phyloP scores from a whole-genome alignment of 2,888 invertebrate genomes.

The Galerucella pusilla region DNA sequence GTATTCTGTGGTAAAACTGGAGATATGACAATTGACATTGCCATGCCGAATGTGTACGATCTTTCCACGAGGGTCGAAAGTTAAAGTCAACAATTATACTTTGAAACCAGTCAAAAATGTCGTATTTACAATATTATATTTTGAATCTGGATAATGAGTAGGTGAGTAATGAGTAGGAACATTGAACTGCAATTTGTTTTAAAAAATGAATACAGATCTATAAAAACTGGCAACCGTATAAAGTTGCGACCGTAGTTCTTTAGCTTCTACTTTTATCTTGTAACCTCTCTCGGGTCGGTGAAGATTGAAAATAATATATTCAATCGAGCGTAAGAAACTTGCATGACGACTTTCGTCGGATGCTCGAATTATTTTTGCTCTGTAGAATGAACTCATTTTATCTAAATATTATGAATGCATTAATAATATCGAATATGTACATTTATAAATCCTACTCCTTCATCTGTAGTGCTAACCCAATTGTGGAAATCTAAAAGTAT shows the following conservation, averaged over 20 bases:
- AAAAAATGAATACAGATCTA: not conserved
- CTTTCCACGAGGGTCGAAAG: no score
- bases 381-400: constrained; percentile 35
- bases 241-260: constrained; percentile 1
- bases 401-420: not conserved
- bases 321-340: constrained; percentile 56
- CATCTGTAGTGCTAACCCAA: no score
- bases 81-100: no score
- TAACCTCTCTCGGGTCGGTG: constrained; percentile 40
- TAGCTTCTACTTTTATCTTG: constrained; percentile 11
- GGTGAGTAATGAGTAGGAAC: no score
- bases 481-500: no score
- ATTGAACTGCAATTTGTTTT: no score
- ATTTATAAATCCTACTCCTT: not conserved
- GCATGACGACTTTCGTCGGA: constrained; percentile 52
- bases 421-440: not conserved
- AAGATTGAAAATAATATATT: constrained; percentile 53
- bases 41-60: no score
- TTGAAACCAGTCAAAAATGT: no score
- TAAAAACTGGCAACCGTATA: not conserved
- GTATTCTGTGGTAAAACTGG: no score
- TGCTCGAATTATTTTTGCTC: constrained; percentile 39
- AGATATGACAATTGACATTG: no score
- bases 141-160: no score
- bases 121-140: no score